Conservation (phyloP, 1,140 invertebrate species). For the Brachionus manjavacas region DNA sequence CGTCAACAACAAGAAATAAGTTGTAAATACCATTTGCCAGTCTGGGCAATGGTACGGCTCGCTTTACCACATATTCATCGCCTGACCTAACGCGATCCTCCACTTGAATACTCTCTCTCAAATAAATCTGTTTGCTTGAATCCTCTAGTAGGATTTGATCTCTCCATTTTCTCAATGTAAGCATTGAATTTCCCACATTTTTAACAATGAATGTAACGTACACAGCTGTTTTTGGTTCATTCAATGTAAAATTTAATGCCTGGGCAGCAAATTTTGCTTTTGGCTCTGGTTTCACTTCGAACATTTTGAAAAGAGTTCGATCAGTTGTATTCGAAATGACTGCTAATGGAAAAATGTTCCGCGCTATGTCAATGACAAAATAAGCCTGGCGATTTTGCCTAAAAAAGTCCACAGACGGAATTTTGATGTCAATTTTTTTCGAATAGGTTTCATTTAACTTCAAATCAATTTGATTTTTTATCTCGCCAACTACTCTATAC, state of each 20-base stretch:
- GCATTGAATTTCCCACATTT: not conserved
- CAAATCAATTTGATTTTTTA: not conserved
- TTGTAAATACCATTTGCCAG: not conserved
- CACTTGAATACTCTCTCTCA: not conserved
- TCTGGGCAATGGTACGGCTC: not conserved
- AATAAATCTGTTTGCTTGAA: not conserved
- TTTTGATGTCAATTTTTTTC: not conserved
- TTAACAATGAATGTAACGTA: not conserved
- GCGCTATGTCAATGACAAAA: not conserved
- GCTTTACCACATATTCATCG: not conserved
- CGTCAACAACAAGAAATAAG: not conserved
- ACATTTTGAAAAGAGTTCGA: not conserved
- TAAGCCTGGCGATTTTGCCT: not conserved
- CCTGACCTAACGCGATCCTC: not conserved
- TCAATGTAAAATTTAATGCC: not conserved
- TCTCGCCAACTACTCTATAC: not conserved
- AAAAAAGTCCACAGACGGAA: not conserved
- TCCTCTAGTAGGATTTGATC: not conserved
- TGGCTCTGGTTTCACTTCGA: not conserved
- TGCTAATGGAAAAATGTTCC: not conserved
- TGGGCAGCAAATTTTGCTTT: not conserved
- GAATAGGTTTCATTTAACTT: not conserved
- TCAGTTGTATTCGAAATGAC: not conserved
- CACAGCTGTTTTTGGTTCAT: not conserved
- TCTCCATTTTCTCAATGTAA: not conserved